Evolutionary conservation across 1,140 invertebrate species (phyloP).

Genomic region (Diachasma alloeum): DNA sequence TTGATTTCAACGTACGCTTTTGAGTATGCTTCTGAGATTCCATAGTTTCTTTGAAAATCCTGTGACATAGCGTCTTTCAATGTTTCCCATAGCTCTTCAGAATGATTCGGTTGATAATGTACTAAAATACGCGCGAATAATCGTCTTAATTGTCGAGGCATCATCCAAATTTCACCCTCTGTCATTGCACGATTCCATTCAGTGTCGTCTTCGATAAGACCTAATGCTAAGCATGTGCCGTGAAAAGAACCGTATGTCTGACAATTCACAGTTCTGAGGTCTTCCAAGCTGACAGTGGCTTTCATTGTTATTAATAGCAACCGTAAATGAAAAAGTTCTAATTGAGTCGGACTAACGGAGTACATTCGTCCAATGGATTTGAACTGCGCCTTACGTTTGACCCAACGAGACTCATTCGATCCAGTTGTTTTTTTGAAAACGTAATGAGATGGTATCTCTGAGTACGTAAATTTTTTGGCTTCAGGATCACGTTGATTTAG

Average conservation of each 20-base stretch:
- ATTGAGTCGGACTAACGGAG: neutral
- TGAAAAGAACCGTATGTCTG: neutral
- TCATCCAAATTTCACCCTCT: constrained; percentile 22
- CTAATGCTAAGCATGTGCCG: constrained; percentile 20
- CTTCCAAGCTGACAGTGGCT: neutral
- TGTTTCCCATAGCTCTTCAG: constrained; percentile 17
- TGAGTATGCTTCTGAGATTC: neutral
- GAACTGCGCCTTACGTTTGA: neutral
- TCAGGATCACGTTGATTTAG: neutral
- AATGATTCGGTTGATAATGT: constrained; percentile 8
- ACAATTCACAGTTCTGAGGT: neutral
- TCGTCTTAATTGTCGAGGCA: neutral
- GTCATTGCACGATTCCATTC: constrained; percentile 25
- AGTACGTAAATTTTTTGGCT: too few relatives aligned
- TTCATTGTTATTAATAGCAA: neutral
- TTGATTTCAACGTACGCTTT: neutral
- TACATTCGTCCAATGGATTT: neutral
- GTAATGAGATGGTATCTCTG: neutral
- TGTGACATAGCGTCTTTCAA: too few relatives aligned
- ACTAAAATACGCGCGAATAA: constrained; percentile 14
- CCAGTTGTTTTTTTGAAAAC: neutral
- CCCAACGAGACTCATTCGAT: neutral
- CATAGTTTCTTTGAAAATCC: neutral
- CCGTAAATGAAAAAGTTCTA: neutral
- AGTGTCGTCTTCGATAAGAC: constrained; percentile 25